These are phyloP conservation scores for Zeuzera pyrina DNA, from an alignment of 2,888 invertebrate species.

Conservation along the genomic window DNA sequence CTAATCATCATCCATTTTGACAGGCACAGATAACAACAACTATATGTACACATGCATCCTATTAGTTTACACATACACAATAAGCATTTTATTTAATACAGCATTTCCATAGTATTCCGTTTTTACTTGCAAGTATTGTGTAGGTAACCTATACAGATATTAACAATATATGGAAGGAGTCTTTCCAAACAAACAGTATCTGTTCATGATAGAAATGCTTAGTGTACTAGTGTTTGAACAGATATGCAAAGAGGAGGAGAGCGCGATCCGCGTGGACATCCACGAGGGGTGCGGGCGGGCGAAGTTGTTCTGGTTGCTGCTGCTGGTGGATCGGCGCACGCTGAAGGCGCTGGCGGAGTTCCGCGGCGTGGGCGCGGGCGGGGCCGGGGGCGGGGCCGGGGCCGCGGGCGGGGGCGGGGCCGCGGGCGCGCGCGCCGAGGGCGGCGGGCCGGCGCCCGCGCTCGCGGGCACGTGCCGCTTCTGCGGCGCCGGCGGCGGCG, in stretches of 20 bases:
- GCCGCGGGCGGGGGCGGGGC: slow-evolving; percentile 18
- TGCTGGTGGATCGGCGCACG: slow-evolving; percentile 93
- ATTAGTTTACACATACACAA: too few species aligned
- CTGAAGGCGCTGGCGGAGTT: slow-evolving; percentile 94
- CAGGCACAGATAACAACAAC: too few species aligned
- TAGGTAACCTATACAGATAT: too few species aligned
- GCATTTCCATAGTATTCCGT: too few species aligned
- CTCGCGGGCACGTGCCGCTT: slow-evolving; percentile 88
- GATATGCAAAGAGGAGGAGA: slow-evolving; percentile 97
- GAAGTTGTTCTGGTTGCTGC: slow-evolving; percentile 95
- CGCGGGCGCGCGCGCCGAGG: slow-evolving; percentile 20
- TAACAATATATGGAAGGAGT: too few species aligned
- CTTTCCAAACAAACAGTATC: too few species aligned
- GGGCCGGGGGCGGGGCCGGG: slow-evolving; percentile 34
- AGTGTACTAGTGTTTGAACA: slow-evolving; percentile 35
- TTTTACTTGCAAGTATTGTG: too few species aligned
- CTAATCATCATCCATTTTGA: too few species aligned
- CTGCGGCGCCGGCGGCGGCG: slow-evolving; percentile 88
- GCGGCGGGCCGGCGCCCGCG: slow-evolving; percentile 25
- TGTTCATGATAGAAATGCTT: too few species aligned
- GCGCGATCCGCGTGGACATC: slow-evolving; percentile 96
- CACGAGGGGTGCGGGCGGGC: slow-evolving; percentile 97
- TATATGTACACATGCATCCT: too few species aligned
- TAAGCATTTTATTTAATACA: too few species aligned
- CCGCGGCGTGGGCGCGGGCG: slow-evolving; percentile 78